Percentiles rank a stretch among this genome's conserved stretches.
These are phyloP conservation scores for Psix sp. DNA, from an alignment of 1,140 invertebrate species.

Conservation along the genomic window DNA sequence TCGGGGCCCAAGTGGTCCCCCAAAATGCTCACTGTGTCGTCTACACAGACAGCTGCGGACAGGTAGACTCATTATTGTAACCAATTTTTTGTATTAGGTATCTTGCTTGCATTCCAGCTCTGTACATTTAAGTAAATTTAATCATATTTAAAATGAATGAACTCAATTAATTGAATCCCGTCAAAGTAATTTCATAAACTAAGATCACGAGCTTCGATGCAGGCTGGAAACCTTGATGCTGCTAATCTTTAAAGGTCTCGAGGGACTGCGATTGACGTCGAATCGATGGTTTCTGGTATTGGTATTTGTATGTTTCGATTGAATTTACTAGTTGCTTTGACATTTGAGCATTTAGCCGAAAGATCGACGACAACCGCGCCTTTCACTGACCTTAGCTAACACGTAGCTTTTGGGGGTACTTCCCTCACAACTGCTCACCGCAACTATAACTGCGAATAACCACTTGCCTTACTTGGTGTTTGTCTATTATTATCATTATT, in stretches of 20 bases:
- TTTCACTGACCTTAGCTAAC: conserved; percentile 74
- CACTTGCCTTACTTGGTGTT: conserved; percentile 78
- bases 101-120: conserved; percentile 70
- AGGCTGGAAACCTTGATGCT: conserved; percentile 74
- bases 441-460: conserved; percentile 78
- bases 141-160: too few species aligned
- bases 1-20: conserved; percentile 81
- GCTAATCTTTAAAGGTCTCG: conserved; percentile 75
- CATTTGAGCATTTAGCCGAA: conserved; percentile 7
- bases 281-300: conserved; percentile 33
- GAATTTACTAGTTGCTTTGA: conserved; percentile 6
- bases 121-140: too few species aligned
- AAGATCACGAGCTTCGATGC: conserved; percentile 62
- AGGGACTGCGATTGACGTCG: conserved; percentile 48
- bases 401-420: conserved; percentile 77
- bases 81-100: conserved; percentile 78
- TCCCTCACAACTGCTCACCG: conserved; percentile 78
- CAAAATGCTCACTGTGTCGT: conserved; percentile 93
- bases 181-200: conserved; percentile 24
- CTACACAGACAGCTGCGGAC: conserved; percentile 96
- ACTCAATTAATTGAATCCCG: too few species aligned
- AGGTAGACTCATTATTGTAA: conserved; percentile 86
- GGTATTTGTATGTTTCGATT: conserved; percentile 9
- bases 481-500: conserved; percentile 65
- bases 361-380: conserved; percentile 49